Percentiles rank a stretch among this genome's conserved stretches.
Conservation (phyloP, 2,113 vertebrate genomes). For the Benitochromis conjunctus region DNA sequence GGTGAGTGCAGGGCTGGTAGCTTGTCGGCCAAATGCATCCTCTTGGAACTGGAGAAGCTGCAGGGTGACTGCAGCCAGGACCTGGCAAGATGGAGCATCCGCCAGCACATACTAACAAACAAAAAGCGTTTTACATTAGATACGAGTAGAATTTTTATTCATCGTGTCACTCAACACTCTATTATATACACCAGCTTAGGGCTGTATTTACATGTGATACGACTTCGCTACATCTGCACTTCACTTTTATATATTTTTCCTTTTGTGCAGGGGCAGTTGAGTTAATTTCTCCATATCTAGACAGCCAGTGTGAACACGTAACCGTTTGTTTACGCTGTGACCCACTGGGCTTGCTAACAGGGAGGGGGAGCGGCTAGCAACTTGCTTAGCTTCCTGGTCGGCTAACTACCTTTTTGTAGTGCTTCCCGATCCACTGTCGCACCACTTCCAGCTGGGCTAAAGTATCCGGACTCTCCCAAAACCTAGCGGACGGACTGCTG, state of each 20-base stretch:
- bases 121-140: neutral
- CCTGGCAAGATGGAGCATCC: slow-evolving; percentile 92
- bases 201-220: neutral
- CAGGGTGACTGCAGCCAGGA: slow-evolving; percentile 84
- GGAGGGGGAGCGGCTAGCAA: slow-evolving; percentile 29
- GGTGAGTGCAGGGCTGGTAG: slow-evolving; percentile 85
- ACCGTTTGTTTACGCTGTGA: slow-evolving; percentile 54
- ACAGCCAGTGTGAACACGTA: neutral
- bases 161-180: neutral
- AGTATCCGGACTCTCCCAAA: slow-evolving; percentile 88
- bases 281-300: neutral
- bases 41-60: slow-evolving; percentile 98
- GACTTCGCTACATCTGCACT: neutral
- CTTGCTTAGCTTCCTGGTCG: slow-evolving; percentile 1
- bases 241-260: neutral
- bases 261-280: neutral
- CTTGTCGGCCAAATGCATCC: slow-evolving; percentile 90
- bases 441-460: slow-evolving; percentile 84
- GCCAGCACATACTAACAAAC: slow-evolving; percentile 83
- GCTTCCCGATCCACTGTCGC: slow-evolving; percentile 88
- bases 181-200: neutral
- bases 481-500: slow-evolving; percentile 81
- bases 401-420: slow-evolving; percentile 89
- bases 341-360: slow-evolving; percentile 8
- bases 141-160: neutral